Conservation (phyloP, 2,888 invertebrate genomes). For the Adineta ricciae region DNA sequence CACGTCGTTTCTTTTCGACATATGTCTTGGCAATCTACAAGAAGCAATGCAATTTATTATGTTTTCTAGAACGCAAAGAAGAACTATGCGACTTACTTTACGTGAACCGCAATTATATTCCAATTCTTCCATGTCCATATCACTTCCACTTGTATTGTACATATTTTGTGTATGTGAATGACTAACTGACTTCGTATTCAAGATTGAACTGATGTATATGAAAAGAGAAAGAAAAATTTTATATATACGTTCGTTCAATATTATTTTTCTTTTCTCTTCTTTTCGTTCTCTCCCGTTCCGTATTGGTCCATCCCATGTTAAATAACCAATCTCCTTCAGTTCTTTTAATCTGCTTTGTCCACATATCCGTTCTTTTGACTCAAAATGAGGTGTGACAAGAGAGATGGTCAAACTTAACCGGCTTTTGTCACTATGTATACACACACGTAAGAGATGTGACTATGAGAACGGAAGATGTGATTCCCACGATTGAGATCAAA, state of each 20-base stretch:
- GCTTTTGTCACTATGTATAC: neutral
- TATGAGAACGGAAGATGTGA: neutral
- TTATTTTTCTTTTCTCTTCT: neutral
- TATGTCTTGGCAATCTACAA: conserved; percentile 33
- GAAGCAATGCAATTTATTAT: neutral
- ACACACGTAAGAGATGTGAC: conserved; percentile 7
- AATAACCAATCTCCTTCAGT: neutral
- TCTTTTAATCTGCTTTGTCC: neutral
- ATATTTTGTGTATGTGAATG: neutral
- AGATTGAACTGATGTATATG: neutral
- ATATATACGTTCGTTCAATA: too few relatives aligned
- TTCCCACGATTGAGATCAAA: conserved; percentile 9
- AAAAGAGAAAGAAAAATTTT: too few relatives aligned
- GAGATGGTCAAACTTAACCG: conserved; percentile 3
- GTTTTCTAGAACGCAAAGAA: neutral
- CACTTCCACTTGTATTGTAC: neutral
- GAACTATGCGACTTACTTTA: neutral
- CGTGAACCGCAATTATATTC: neutral
- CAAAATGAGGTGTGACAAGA: neutral
- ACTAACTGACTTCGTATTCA: neutral
- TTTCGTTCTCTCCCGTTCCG: neutral
- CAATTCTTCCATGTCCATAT: neutral
- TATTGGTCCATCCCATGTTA: neutral
- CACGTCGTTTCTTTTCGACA: conserved; percentile 34
- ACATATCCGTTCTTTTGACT: neutral